Evolutionary conservation across 2,888 invertebrate genomes (phyloP).

Genomic region (Eupithecia tripunctaria): DNA sequence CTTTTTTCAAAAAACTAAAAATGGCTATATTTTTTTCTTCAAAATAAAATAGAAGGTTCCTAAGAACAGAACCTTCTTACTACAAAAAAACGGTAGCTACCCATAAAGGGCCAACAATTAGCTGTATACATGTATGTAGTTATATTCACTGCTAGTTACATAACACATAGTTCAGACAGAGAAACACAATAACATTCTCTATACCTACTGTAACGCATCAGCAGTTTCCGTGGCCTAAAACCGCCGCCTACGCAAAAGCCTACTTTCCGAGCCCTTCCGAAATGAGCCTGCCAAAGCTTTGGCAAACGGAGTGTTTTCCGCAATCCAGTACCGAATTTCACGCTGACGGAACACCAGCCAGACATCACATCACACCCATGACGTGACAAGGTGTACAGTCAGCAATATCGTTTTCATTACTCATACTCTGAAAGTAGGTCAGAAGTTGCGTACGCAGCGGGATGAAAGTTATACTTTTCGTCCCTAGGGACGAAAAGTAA

Average conservation of each 20-base stretch:
- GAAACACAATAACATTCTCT: not conserved
- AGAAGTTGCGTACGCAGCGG: no score
- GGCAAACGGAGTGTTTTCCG: constrained; percentile 30
- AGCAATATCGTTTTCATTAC: not conserved
- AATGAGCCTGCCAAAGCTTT: constrained; percentile 27
- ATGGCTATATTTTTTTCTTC: no score
- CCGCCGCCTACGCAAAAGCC: constrained; percentile 7
- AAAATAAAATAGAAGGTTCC: no score
- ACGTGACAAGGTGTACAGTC: constrained; percentile 9
- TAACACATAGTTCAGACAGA: not conserved
- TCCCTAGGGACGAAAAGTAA: no score
- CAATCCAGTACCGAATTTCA: constrained; percentile 34
- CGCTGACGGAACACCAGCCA: constrained; percentile 28
- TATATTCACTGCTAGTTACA: not conserved
- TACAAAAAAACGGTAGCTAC: no score
- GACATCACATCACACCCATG: constrained; percentile 26
- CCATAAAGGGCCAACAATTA: no score
- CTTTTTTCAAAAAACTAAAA: no score
- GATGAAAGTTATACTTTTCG: no score
- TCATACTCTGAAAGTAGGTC: no score
- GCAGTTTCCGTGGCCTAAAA: not conserved
- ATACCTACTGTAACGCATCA: not conserved
- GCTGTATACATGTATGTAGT: no score
- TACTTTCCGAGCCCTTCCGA: constrained; percentile 7
- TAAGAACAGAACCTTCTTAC: no score